A percentile compares a stretch with the other conserved stretches of the same genome.
Conservation (phyloP, 2,113 vertebrate species). For the Rhea pennata region DNA sequence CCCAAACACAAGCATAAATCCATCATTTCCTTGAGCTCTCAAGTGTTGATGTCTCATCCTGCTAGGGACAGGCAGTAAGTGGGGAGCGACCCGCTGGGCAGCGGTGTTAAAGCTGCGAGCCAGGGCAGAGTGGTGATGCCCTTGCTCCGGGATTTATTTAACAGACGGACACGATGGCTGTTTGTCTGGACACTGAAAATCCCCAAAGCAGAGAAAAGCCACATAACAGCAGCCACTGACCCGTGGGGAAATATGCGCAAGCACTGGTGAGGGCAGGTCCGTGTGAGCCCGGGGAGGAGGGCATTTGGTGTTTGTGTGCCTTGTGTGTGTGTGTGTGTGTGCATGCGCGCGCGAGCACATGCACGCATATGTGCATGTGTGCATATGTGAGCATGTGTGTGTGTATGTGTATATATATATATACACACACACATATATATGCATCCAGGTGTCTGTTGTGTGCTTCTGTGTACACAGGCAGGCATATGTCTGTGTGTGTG, state of each 20-base stretch:
- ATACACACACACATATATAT: not conserved
- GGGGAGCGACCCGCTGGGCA: accelerated
- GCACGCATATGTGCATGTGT: not conserved
- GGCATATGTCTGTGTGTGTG: not conserved
- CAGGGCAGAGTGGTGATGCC: not conserved
- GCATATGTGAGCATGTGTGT: not conserved
- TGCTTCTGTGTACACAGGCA: not conserved
- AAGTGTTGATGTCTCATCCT: not conserved
- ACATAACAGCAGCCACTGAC: not conserved
- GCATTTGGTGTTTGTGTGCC: accelerated
- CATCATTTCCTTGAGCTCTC: not conserved
- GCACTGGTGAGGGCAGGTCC: not conserved
- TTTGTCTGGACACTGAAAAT: not conserved
- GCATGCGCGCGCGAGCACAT: too few species aligned
- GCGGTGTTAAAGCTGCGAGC: not conserved
- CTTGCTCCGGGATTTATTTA: not conserved
- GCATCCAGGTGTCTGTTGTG: not conserved
- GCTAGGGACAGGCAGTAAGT: not conserved
- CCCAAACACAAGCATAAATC: not conserved
- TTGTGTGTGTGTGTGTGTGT: accelerated
- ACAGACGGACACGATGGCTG: not conserved
- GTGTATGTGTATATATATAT: not conserved
- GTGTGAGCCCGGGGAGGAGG: not conserved
- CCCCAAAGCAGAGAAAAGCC: not conserved
- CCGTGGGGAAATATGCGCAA: not conserved